Evolutionary conservation across 2,888 invertebrate species (phyloP).

Genomic region (Amphipyra berbera): DNA sequence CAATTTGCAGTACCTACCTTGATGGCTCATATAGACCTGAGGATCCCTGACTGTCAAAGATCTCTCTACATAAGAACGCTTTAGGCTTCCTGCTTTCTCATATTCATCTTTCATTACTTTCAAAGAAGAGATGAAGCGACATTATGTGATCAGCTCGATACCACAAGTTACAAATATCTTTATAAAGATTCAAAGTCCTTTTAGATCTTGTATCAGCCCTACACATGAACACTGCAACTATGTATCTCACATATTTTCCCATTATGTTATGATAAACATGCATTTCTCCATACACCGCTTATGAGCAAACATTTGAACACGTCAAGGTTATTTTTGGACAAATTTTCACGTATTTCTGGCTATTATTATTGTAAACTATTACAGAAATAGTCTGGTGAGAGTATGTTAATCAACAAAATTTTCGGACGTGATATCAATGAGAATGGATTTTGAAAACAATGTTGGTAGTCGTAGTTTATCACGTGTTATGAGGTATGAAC

Average conservation of each 20-base stretch:
- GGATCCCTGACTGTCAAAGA: too few species aligned
- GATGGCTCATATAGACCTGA: too few species aligned
- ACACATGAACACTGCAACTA: slow-evolving; percentile 20
- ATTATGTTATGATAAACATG: slow-evolving; percentile 44
- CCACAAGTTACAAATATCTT: too few species aligned
- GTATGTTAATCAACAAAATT: slow-evolving; percentile 33
- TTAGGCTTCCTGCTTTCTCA: too few species aligned
- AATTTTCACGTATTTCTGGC: slow-evolving; percentile 34
- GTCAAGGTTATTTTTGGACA: slow-evolving; percentile 43
- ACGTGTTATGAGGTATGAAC: neutral
- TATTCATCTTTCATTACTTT: too few species aligned
- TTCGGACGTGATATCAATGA: slow-evolving; percentile 26
- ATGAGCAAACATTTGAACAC: slow-evolving; percentile 29
- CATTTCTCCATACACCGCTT: slow-evolving; percentile 43
- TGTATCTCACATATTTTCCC: slow-evolving; percentile 31
- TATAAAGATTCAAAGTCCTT: neutral
- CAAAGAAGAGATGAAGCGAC: too few species aligned
- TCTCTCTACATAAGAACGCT: too few species aligned
- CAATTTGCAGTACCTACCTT: too few species aligned
- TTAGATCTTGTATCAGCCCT: slow-evolving; percentile 27
- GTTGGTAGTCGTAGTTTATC: neutral
- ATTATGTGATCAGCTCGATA: too few species aligned
- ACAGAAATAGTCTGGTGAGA: slow-evolving; percentile 32
- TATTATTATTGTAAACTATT: slow-evolving; percentile 33
- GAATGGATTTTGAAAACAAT: slow-evolving; percentile 21